Base-by-base conservation (phyloP, 2,888 invertebrate species). In the Tetragonula carbonaria region DNA sequence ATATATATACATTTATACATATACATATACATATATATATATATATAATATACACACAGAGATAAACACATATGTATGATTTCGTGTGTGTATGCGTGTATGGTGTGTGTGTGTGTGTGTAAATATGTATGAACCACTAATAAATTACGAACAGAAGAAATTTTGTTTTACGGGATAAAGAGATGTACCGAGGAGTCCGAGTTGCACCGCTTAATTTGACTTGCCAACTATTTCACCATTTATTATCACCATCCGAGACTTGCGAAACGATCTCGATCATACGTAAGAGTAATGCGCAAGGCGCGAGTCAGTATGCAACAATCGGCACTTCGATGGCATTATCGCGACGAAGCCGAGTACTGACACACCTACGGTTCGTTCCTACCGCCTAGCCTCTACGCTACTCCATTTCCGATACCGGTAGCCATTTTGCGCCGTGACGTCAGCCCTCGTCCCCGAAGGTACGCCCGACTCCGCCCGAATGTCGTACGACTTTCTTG, bases 361-460 rank as follows among this genome's bases (percentile, higher is more conserved):
- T 96, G 97, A 97, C 97, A 97, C 97, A 97, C 97, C 97, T 97
- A 97, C 96, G 96, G 96, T 96, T 96, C 89, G 91, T 91, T 96
- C 95, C 95, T 96, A 96, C 96, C 96, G 96, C 96, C 85, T 96
- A 95, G 96, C 96, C 95, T 96, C 96, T 96, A 96, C 95, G 96
- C 96, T 96, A 95, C 94, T 95, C 96, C 95, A 95, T 95, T 95
- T 95, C 95, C 96, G 95, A 96, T 96, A 96, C 96, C 96, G 96
- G 96, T 96, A 96, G 96, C 97, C 97, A 97, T 97, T 96, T 97
- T 97, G 96, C 95, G 95, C 95, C 95, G 95, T 95, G 96, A 96
- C 96, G 96, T 96, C 96, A 96, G 87, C 82, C 85, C 76, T 75
- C 71, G 85, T 74, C 72, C 45, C 81, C 89, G 89, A 88, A 89